phyloP scores from a whole-genome alignment of 2,113 vertebrate species.

The Eira barbara region DNA sequence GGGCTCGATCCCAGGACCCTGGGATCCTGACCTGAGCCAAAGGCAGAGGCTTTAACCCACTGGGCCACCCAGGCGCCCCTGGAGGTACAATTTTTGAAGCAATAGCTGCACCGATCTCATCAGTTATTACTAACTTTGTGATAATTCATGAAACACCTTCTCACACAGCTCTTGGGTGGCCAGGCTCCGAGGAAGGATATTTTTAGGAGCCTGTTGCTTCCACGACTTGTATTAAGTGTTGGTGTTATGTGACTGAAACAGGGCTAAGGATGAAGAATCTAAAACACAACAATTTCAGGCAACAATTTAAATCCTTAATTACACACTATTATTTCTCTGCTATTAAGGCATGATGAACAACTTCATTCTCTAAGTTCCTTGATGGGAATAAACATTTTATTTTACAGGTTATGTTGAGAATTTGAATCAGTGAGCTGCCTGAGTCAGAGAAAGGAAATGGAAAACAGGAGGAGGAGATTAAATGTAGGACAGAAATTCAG shows the following conservation, averaged over 20 bases:
- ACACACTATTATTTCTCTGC: background rate
- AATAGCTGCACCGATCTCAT: background rate
- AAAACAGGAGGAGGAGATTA: slow-evolving; percentile 34
- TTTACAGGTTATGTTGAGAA: slow-evolving; percentile 16
- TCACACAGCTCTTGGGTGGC: background rate
- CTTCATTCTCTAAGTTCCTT: slow-evolving; percentile 23
- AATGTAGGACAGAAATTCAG: slow-evolving; percentile 1
- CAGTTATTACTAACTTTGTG: background rate
- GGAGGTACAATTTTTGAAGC: background rate
- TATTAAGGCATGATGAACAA: background rate
- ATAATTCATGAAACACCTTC: slow-evolving; percentile 13
- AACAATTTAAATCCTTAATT: background rate
- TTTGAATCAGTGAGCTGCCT: slow-evolving; percentile 40
- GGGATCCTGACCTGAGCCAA: too few relatives aligned
- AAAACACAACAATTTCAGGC: slow-evolving; percentile 6
- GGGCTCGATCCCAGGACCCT: too few relatives aligned
- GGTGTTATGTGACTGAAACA: background rate
- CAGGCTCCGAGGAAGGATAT: background rate
- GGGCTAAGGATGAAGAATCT: background rate
- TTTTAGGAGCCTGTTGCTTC: background rate
- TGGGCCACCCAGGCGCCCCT: background rate
- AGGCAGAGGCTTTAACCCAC: too few relatives aligned
- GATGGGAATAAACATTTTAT: slow-evolving; percentile 52
- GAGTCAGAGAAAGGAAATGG: slow-evolving; percentile 19
- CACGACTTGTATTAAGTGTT: background rate